These are phyloP conservation scores for Campoletis raptor DNA, from an alignment of 2,888 invertebrate genomes.

Conservation along the genomic window DNA sequence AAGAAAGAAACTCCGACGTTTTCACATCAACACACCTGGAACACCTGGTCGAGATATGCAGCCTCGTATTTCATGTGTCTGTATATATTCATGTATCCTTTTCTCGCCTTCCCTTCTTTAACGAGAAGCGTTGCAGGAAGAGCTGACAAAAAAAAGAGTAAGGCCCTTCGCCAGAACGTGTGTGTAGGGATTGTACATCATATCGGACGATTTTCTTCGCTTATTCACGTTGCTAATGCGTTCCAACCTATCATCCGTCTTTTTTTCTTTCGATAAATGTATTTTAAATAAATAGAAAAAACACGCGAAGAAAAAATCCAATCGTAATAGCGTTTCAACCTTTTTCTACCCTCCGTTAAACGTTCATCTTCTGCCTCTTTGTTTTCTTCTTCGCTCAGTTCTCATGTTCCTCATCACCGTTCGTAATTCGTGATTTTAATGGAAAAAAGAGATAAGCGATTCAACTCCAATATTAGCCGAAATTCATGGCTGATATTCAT, in stretches of 20 bases:
- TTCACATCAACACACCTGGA: constrained; percentile 51
- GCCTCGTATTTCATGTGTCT: constrained; percentile 19
- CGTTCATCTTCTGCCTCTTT: not conserved
- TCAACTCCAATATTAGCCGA: not conserved
- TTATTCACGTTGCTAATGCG: constrained; percentile 16
- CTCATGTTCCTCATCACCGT: not conserved
- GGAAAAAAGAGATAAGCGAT: not conserved
- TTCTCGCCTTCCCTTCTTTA: constrained; percentile 50
- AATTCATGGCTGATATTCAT: not conserved
- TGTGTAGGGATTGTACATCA: constrained; percentile 5
- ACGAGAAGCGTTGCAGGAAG: constrained; percentile 30
- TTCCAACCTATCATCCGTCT: not conserved
- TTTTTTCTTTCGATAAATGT: constrained; percentile 25
- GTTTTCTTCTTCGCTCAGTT: not conserved
- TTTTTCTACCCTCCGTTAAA: not conserved
- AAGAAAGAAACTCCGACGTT: constrained; percentile 27
- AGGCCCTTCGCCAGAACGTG: constrained; percentile 11
- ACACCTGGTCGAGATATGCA: constrained; percentile 55
- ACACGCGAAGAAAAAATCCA: not conserved
- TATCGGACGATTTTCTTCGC: constrained; percentile 11
- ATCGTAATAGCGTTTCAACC: constrained; percentile 17
- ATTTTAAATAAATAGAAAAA: not conserved
- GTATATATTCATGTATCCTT: constrained; percentile 20
- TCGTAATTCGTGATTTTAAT: not conserved
- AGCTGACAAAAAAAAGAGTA: constrained; percentile 23